Evolutionary conservation across 2,113 vertebrate species (phyloP), one percentile per base, ranked within the genome.

Genomic region (Hoplias malabaricus): DNA sequence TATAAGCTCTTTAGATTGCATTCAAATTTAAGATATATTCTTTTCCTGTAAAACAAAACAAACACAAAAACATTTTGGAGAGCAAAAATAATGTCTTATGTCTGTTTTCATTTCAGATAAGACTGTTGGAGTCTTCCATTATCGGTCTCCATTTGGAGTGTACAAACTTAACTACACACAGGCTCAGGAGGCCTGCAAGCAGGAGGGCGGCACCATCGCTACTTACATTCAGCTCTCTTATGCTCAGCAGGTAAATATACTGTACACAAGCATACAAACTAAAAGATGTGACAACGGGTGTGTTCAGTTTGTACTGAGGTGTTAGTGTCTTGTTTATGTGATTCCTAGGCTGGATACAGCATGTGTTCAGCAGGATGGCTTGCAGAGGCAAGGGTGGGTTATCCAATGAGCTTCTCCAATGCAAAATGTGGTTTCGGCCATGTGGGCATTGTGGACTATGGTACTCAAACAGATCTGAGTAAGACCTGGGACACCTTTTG

Each of bases 401-500:
- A 99, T 85, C 96, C 98, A 0, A 97, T 95, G 0, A 91, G 90
- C 80, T 96, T 90, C 40, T 83, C 96, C 75, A 95, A 90, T 70
- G 89, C 89, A 12, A 94, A 92, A 6, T 99, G 98, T 1, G 96
- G 97, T 11, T 91, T 90, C 0, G 96, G 96, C 0, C 71, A 94
- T 0, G 89, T 99, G 0, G 98, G 98, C 66, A 97, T 99, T 0
- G 93, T 99, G 59, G 96, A 99, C 84, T 99, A 99, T 0, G 95
- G 96, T 0, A 33, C 4, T 16, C 94, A 95, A 74, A 81, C 31
- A 70, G 95, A 96, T 76, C 82, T 92, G 79, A 94, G 90, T 0
- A 95, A 97, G 88, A 94, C 82, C 25, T 98, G 96, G 96, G 96
- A 99, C 27, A 89, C 90, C 27, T 99, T 95, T 93, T 99, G 98